A percentile compares a stretch with the other conserved stretches of the same genome.
Conservation (phyloP, 1,140 invertebrate species). For the Cydia amplana region DNA sequence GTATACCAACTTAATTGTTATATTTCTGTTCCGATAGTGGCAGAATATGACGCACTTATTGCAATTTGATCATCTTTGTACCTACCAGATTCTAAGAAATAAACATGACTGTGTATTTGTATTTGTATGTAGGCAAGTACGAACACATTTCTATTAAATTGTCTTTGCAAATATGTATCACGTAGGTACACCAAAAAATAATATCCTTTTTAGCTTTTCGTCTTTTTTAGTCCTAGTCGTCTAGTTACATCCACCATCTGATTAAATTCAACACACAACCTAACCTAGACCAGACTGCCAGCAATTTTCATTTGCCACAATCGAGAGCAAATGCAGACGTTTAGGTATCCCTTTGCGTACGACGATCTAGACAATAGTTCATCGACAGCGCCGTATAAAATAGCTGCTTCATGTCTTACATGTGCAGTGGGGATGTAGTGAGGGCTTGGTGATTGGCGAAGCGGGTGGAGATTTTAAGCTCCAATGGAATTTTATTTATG, state of each 20-base stretch:
- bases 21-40: too few species aligned
- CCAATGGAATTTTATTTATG: too few species aligned
- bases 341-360: constrained; percentile 30
- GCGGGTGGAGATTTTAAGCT: neutral
- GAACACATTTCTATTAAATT: too few species aligned
- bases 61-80: too few species aligned
- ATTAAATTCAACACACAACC: constrained; percentile 12
- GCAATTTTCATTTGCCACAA: constrained; percentile 26
- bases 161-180: too few species aligned
- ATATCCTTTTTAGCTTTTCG: neutral
- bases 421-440: neutral
- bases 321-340: constrained; percentile 27
- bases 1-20: too few species aligned
- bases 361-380: constrained; percentile 32
- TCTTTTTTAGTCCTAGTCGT: neutral
- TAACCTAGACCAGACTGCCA: neutral
- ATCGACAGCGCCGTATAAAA: constrained; percentile 30
- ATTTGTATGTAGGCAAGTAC: too few species aligned
- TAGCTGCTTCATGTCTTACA: constrained; percentile 25
- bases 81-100: too few species aligned
- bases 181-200: too few species aligned
- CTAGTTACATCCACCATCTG: neutral
- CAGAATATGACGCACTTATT: too few species aligned
- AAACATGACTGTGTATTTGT: too few species aligned
- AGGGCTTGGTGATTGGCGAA: neutral